Conservation (phyloP, 37 sponge, comb jelly and placozoan species). For the Eunapius fragilis region DNA sequence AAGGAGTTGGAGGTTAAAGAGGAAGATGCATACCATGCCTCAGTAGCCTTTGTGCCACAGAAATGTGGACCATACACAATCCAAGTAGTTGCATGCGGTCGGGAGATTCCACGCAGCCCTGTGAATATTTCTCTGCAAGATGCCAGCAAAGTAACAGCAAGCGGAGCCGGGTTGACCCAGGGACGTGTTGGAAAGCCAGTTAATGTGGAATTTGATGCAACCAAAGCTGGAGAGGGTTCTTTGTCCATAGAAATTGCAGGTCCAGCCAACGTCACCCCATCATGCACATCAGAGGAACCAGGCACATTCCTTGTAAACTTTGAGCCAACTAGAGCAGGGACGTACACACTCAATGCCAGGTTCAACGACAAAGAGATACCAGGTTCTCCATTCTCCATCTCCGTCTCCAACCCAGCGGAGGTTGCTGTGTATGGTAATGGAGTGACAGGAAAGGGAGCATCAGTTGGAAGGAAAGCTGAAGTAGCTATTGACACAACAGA, state of each 20-base stretch:
- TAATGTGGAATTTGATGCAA: constrained; percentile 51
- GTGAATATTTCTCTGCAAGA: constrained; percentile 15
- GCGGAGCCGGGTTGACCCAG: constrained; percentile 45
- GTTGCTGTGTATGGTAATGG: constrained; percentile 81
- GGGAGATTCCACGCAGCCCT: no score
- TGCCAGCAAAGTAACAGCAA: constrained; percentile 47
- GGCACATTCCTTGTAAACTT: constrained; percentile 26
- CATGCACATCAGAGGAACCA: background rate
- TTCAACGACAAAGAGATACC: constrained; percentile 75
- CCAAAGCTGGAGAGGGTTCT: constrained; percentile 71
- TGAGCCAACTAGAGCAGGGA: constrained; percentile 60
- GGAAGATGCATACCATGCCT: no score
- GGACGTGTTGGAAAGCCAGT: constrained; percentile 37
- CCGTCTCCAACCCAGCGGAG: constrained; percentile 80
- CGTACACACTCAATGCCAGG: constrained; percentile 63
- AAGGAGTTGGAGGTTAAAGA: background rate
- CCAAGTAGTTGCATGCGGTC: no score
- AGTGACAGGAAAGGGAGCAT: constrained; percentile 81
- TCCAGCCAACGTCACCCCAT: background rate
- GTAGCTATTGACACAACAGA: constrained; percentile 77
- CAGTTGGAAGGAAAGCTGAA: constrained; percentile 60
- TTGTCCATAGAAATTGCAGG: constrained; percentile 15
- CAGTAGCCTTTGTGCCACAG: no score
- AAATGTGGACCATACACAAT: no score
- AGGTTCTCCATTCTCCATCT: constrained; percentile 76